Evolutionary conservation across 2,888 invertebrate genomes (phyloP), one percentile per base, ranked within the genome.

Genomic region (Morpho helenor): DNA sequence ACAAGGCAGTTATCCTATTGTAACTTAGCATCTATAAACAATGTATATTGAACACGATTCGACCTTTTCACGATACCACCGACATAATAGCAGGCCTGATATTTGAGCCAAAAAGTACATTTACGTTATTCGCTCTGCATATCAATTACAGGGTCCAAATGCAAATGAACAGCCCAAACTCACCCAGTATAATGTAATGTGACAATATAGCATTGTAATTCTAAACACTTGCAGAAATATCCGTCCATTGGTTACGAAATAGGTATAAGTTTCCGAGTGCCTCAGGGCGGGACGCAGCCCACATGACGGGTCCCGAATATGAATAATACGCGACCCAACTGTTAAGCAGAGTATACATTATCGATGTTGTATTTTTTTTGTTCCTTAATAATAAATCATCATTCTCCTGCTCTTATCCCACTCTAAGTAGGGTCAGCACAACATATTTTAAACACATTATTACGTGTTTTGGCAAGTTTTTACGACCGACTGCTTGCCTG

Each of bases 311-410:
- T 78, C 80, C 74, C 80, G 71, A 77, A 74, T 82, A 84, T 84
- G 85, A 85, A 83, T 84, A 83, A 85, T 86, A 83, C 81, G 78
- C 78, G 80, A 77, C 76, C 76, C 76, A 65, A 70, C 79, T 71
- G 78, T 82, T 78, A 79, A 39, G 42, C 40, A 46, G 8, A 8
- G 8, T 48, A 31, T 54, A 57, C 57, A 57, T 39, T 10, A 8
- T 5, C 39, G 5, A 39, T 6, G 44, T 4, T 10, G 44, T 10
- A 10, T 7, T 39, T 16, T 52, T 16, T 7, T 10, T 44, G 8
- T 8, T 3, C 3, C 2, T 31, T 5, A 5, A 31, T 23, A 23
- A 23, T 23, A 23, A 23, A 23, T 23, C 23, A 23, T 23, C 23
- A 23, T 23, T 23, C 23, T 23, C 23, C n/a, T n/a, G n/a, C n/a